These are phyloP conservation scores for Nomada fabriciana DNA, from an alignment of 2,888 invertebrate genomes.

Conservation along the genomic window DNA sequence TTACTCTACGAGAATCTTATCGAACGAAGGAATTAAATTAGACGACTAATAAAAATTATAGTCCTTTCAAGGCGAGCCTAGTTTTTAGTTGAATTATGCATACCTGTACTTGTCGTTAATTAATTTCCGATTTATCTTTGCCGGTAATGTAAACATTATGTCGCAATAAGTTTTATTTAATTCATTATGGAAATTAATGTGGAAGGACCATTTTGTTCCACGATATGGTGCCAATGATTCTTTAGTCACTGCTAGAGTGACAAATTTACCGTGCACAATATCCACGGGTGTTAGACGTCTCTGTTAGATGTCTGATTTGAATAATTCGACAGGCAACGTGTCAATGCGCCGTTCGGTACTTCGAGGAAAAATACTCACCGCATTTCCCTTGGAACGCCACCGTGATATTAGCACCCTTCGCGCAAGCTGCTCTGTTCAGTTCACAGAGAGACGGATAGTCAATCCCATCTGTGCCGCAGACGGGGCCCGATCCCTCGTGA, in stretches of 20 bases:
- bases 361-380: conserved; percentile 86
- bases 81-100: no score
- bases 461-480: conserved; percentile 93
- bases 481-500: conserved; percentile 91
- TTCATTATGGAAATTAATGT: no score
- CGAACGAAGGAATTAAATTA: not conserved
- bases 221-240: not conserved
- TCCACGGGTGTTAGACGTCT: not conserved
- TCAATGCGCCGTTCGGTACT: not conserved
- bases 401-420: conserved; percentile 89
- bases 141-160: no score
- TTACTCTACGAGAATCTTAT: not conserved
- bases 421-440: conserved; percentile 92
- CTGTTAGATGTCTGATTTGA: not conserved
- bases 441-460: conserved; percentile 95
- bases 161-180: no score
- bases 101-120: no score
- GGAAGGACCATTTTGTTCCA: not conserved
- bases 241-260: not conserved
- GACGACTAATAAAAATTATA: no score
- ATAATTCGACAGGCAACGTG: not conserved
- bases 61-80: no score
- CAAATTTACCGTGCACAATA: not conserved
- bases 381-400: conserved; percentile 94
- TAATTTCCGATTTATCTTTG: no score